phyloP scores from a whole-genome alignment of 1,140 invertebrate genomes.

The Sinella curviseta region DNA sequence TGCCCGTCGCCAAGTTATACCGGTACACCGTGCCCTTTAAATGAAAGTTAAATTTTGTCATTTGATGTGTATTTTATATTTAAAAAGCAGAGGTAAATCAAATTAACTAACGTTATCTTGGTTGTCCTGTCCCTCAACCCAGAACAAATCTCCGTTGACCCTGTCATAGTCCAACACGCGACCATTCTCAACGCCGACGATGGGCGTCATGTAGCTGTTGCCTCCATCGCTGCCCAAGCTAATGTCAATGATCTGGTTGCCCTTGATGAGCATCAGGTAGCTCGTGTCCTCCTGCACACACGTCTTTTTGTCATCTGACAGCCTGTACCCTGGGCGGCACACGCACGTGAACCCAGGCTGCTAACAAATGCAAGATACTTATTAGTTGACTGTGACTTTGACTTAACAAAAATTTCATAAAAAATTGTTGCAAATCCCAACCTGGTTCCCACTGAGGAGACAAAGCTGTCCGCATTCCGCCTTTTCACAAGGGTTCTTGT shows the following conservation, averaged over 20 bases:
- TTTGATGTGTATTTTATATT: neutral
- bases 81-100: constrained; percentile 49
- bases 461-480: constrained; percentile 87
- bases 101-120: constrained; percentile 63
- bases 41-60: no score
- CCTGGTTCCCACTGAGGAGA: constrained; percentile 67
- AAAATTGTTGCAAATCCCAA: neutral
- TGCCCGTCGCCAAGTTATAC: constrained; percentile 81
- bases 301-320: constrained; percentile 64
- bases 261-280: constrained; percentile 87
- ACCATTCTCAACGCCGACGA: constrained; percentile 87
- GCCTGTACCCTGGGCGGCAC: constrained; percentile 83
- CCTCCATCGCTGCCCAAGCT: constrained; percentile 66
- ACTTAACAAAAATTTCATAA: neutral
- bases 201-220: constrained; percentile 77
- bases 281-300: constrained; percentile 82
- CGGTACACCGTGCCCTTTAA: constrained; percentile 80
- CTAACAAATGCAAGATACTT: neutral
- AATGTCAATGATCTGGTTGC: constrained; percentile 83
- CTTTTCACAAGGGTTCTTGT: constrained; percentile 76
- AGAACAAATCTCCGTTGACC: constrained; percentile 66
- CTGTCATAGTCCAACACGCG: constrained; percentile 89
- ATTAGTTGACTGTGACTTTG: constrained; percentile 50
- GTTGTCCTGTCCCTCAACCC: constrained; percentile 65
- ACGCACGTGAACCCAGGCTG: constrained; percentile 79